Evolutionary conservation across 2,797 vertebrate genomes (phyloP), one percentile per base, ranked within the genome.

Genomic region (Bucorvus abyssinicus): DNA sequence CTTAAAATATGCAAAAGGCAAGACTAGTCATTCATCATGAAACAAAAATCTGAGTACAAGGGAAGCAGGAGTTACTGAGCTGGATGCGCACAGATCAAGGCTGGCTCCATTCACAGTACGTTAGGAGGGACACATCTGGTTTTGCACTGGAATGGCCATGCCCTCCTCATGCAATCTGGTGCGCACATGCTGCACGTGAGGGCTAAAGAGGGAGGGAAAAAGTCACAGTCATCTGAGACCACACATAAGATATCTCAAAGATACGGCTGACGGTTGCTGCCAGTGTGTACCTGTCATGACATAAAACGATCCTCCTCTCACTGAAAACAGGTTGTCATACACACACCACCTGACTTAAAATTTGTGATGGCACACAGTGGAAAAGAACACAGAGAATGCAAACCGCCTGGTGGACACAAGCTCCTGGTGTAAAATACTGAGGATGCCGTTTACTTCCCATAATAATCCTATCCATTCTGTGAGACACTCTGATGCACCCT

Each of bases 61-160:
- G 44, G 44, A 40, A 80, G 45, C 71, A 74, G 27, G 29, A 6
- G 9, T 23, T 53, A 34, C 0, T 27, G 63, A 92, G 44, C 52
- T 34, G 56, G 67, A 60, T 1, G 13, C 0, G 5, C 42, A 40
- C 9, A 52, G 36, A 24, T 13, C 38, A 61, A 71, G 68, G 47
- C 68, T 59, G 79, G 61, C 27, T 30, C 22, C 14, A 0, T 21
- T 40, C 0, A 0, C 23, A 64, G 34, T 6, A 26, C 0, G 0
- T 14, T 10, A 1, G 5, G 9, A 74, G 12, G 13, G 49, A 49
- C 22, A 21, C 47, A n/a, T 36, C 2, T 47, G 50, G 81, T 59
- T 80, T n/a, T 77, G 36, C 40, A 56, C 29, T 4, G 63, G 67
- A 47, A 36, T 19, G 52, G 74, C 38, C 23, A 4, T 55, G 65